Percentiles rank a stretch among this genome's conserved stretches.
These are phyloP conservation scores for Tenodera sinensis DNA, from an alignment of 2,888 invertebrate species.

Conservation along the genomic window DNA sequence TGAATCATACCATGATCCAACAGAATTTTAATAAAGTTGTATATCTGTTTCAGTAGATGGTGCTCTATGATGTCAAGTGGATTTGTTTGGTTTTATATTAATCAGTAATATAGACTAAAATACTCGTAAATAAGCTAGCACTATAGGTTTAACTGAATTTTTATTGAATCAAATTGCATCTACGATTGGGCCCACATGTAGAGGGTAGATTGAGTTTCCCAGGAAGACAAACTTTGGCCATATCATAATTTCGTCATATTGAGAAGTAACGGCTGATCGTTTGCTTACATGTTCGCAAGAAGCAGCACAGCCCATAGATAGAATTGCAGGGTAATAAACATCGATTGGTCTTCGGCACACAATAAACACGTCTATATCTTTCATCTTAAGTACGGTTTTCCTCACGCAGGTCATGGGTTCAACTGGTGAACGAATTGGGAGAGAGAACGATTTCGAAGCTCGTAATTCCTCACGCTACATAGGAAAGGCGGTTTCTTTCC, in stretches of 20 bases:
- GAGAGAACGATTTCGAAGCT: neutral
- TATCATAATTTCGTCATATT: neutral
- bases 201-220: no score
- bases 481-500: neutral
- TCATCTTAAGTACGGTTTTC: neutral
- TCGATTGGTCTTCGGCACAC: neutral
- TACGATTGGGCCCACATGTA: no score
- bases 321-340: neutral
- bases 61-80: no score
- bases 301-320: neutral
- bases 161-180: no score
- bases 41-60: no score
- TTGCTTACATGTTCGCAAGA: neutral
- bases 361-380: neutral
- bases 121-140: no score
- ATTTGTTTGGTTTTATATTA: no score
- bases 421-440: neutral
- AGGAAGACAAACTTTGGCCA: neutral
- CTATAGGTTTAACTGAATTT: no score
- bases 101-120: no score
- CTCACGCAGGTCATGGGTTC: neutral
- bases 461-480: neutral
- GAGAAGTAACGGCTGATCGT: neutral
- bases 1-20: no score
- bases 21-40: no score